phyloP scores from a whole-genome alignment of 2,888 invertebrate species.

The Criorhina ranunculi region DNA sequence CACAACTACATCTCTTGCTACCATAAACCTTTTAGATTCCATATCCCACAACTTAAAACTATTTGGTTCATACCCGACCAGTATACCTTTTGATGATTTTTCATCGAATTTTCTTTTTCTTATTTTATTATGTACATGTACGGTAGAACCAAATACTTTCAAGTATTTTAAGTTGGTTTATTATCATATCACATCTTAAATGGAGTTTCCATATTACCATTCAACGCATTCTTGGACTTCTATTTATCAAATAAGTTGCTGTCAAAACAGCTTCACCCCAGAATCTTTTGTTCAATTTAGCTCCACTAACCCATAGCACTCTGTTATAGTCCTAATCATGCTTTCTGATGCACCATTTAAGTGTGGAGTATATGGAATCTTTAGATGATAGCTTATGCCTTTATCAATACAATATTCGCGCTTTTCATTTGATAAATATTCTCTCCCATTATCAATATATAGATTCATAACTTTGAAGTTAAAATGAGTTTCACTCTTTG shows the following conservation, averaged over 20 bases:
- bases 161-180: slow-evolving; percentile 16
- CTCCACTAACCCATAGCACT: slow-evolving; percentile 80
- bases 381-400: slow-evolving; percentile 80
- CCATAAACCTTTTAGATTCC: slow-evolving; percentile 78
- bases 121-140: slow-evolving; percentile 6
- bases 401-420: slow-evolving; percentile 79
- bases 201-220: slow-evolving; percentile 79
- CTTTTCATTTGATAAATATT: slow-evolving; percentile 79
- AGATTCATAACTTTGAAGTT: slow-evolving; percentile 78
- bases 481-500: too few relatives aligned
- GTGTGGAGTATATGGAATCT: slow-evolving; percentile 82
- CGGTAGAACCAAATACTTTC: slow-evolving; percentile 16
- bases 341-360: slow-evolving; percentile 82
- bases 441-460: slow-evolving; percentile 79
- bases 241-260: slow-evolving; percentile 81
- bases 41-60: slow-evolving; percentile 81
- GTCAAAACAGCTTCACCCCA: slow-evolving; percentile 82
- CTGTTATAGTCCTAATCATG: slow-evolving; percentile 80
- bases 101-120: slow-evolving; percentile 15
- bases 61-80: too few relatives aligned
- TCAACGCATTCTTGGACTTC: slow-evolving; percentile 80
- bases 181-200: slow-evolving; percentile 78
- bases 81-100: slow-evolving; percentile 20
- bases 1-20: slow-evolving; percentile 80
- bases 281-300: slow-evolving; percentile 79